These are phyloP conservation scores for Diaperis boleti DNA, from an alignment of 2,888 invertebrate genomes.

Conservation along the genomic window DNA sequence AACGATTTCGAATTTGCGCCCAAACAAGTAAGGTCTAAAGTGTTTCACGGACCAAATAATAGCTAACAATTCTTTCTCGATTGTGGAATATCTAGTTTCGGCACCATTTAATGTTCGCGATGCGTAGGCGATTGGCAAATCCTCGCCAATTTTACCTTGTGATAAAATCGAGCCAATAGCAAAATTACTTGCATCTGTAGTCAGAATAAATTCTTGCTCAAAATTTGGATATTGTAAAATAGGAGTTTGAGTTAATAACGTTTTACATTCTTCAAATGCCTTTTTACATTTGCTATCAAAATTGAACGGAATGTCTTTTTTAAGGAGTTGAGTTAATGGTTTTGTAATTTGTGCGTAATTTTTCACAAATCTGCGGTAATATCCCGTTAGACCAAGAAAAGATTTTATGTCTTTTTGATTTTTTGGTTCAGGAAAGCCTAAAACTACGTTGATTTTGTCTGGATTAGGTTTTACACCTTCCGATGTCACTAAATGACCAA, in stretches of 20 bases:
- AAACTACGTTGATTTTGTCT: slow-evolving; percentile 25
- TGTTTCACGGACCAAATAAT: slow-evolving; percentile 36
- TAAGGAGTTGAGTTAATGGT: slow-evolving; percentile 37
- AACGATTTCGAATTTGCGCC: slow-evolving; percentile 20
- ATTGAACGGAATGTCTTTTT: slow-evolving; percentile 30
- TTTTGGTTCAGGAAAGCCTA: slow-evolving; percentile 32
- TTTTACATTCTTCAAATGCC: slow-evolving; percentile 34
- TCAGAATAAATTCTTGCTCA: slow-evolving; percentile 38
- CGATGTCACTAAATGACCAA: slow-evolving; percentile 34
- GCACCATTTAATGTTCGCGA: slow-evolving; percentile 33
- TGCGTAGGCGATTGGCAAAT: slow-evolving; percentile 35
- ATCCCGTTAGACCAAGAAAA: slow-evolving; percentile 5
- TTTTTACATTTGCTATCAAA: slow-evolving; percentile 14
- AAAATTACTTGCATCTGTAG: slow-evolving; percentile 9
- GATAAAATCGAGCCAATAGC: slow-evolving; percentile 35
- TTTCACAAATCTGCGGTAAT: too few species aligned
- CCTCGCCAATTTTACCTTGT: slow-evolving; percentile 33
- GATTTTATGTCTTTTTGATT: slow-evolving; percentile 7
- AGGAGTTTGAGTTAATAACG: slow-evolving; percentile 33
- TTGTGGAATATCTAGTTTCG: slow-evolving; percentile 27
- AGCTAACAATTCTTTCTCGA: slow-evolving; percentile 51
- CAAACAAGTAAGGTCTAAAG: slow-evolving; percentile 35
- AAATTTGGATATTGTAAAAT: slow-evolving; percentile 44
- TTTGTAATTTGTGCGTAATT: slow-evolving; percentile 44
- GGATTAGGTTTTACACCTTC: slow-evolving; percentile 38